Evolutionary conservation across 2,797 vertebrate genomes (phyloP).

Genomic region (Peromyscus aztecus): DNA sequence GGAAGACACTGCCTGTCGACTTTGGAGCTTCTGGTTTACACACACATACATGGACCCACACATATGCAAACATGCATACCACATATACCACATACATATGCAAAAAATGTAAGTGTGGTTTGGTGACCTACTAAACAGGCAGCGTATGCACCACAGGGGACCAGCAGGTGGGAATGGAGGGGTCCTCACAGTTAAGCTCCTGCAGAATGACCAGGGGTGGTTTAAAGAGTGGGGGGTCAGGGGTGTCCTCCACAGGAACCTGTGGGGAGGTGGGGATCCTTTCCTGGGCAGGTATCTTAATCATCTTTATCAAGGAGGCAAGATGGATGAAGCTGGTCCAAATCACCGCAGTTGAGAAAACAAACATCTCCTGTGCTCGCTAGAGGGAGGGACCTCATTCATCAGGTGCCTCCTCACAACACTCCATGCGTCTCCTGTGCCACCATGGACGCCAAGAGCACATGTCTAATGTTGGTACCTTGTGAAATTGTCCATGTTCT

Average conservation of each 20-base stretch:
- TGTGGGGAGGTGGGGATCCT: not conserved
- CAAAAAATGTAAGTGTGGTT: not conserved
- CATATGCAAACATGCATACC: not conserved
- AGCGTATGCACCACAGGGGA: fast-evolving
- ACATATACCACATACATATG: not conserved
- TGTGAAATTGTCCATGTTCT: not conserved
- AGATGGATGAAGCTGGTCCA: not conserved
- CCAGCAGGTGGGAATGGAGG: fast-evolving
- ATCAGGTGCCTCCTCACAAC: not conserved
- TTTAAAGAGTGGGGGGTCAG: not conserved
- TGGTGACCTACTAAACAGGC: not conserved
- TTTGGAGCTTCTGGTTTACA: not conserved
- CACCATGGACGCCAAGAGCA: not conserved
- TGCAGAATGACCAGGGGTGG: not conserved
- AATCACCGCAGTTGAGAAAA: not conserved
- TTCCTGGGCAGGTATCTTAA: not conserved
- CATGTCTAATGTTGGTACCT: not conserved
- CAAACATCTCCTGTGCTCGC: not conserved
- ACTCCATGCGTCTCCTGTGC: not conserved
- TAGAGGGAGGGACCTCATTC: not conserved
- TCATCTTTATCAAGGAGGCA: not conserved
- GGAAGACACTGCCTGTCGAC: not conserved
- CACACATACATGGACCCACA: not conserved
- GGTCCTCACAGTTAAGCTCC: fast-evolving
- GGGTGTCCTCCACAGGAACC: not conserved